These are phyloP conservation scores for Ceyx margarethae DNA, from an alignment of 2,113 vertebrate genomes.

Conservation along the genomic window DNA sequence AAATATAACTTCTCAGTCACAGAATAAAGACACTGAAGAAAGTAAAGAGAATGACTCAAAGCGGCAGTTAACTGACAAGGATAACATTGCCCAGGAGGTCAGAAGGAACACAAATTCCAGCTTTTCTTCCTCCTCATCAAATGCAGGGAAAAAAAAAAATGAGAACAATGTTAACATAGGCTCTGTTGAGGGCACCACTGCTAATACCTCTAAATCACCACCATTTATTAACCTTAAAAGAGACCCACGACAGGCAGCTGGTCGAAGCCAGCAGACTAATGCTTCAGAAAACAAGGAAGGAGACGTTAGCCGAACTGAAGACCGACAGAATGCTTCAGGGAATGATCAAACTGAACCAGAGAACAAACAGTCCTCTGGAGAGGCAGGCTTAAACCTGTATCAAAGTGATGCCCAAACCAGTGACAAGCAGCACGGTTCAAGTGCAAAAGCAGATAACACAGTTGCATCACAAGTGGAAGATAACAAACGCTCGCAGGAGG, in stretches of 20 bases:
- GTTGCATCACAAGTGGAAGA: slow-evolving; percentile 64
- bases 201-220: slow-evolving; percentile 68
- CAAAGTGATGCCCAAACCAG: slow-evolving; percentile 44
- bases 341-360: slow-evolving; percentile 53
- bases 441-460: slow-evolving; percentile 66
- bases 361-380: slow-evolving; percentile 57
- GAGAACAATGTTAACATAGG: slow-evolving; percentile 23
- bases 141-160: slow-evolving; percentile 52
- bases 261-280: slow-evolving; percentile 81
- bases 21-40: slow-evolving; percentile 73
- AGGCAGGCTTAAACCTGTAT: slow-evolving; percentile 48
- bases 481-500: slow-evolving; percentile 55
- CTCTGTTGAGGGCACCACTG: slow-evolving; percentile 63
- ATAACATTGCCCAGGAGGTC: slow-evolving; percentile 59
- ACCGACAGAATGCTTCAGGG: slow-evolving; percentile 44
- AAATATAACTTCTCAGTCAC: slow-evolving; percentile 76
- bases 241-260: slow-evolving; percentile 81
- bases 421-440: slow-evolving; percentile 62
- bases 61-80: slow-evolving; percentile 54
- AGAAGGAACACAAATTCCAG: slow-evolving; percentile 43
- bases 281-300: slow-evolving; percentile 72
- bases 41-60: slow-evolving; percentile 67
- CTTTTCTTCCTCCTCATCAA: slow-evolving; percentile 55
- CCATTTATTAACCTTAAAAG: slow-evolving; percentile 79
- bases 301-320: slow-evolving; percentile 69